Percentiles rank a stretch among this genome's conserved stretches.
Conservation (phyloP, 1,140 invertebrate genomes). For the Coptotermes formosanus region DNA sequence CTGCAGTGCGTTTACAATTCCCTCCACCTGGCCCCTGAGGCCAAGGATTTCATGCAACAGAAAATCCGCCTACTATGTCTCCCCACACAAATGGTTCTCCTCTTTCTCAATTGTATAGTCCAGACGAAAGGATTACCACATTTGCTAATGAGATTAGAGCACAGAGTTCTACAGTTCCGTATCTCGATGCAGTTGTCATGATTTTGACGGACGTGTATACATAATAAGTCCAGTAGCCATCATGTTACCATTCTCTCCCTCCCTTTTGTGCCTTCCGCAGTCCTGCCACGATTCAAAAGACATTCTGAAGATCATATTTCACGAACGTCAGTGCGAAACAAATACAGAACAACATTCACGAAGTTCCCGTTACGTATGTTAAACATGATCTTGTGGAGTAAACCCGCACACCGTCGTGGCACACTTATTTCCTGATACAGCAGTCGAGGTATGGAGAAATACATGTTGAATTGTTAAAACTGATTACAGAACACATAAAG, state of each 20-base stretch:
- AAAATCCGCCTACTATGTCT: background rate
- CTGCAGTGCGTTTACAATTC: background rate
- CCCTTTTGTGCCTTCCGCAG: background rate
- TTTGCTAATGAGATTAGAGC: background rate
- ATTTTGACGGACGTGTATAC: background rate
- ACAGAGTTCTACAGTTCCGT: background rate
- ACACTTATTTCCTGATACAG: too few relatives aligned
- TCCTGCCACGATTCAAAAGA: background rate
- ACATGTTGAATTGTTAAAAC: too few relatives aligned
- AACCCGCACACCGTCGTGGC: too few relatives aligned
- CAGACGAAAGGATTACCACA: background rate
- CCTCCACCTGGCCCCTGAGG: slow-evolving; percentile 1
- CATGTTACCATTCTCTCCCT: background rate
- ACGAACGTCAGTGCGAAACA: background rate
- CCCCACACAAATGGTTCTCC: background rate
- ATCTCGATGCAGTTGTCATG: background rate
- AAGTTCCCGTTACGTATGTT: too few relatives aligned
- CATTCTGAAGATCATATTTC: background rate
- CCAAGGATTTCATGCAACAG: slow-evolving; percentile 11
- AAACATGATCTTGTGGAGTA: too few relatives aligned
- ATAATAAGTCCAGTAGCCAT: background rate
- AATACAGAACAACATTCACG: too few relatives aligned
- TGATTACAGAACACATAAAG: too few relatives aligned
- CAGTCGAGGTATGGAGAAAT: too few relatives aligned
- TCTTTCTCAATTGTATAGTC: slow-evolving; percentile 4